These are phyloP conservation scores for Acleris sparsana DNA, from an alignment of 2,888 invertebrate genomes.

Conservation along the genomic window DNA sequence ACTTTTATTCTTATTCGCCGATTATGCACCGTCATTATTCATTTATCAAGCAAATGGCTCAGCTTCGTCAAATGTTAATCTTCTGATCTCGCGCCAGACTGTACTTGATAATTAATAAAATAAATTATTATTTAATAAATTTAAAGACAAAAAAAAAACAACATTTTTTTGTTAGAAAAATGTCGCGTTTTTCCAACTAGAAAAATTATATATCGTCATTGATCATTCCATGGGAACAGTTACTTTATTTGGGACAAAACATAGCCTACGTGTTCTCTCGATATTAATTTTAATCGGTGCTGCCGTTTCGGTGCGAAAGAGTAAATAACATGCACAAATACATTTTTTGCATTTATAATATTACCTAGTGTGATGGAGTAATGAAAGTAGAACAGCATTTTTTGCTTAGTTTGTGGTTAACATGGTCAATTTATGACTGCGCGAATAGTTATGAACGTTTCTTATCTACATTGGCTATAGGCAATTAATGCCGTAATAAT, in stretches of 20 bases:
- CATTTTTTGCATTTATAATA: neutral
- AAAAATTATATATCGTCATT: too few relatives aligned
- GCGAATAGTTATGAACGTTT: conserved; percentile 19
- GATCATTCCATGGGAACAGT: too few relatives aligned
- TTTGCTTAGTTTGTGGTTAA: neutral
- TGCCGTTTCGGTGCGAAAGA: too few relatives aligned
- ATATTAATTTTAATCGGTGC: too few relatives aligned
- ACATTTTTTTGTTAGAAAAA: too few relatives aligned
- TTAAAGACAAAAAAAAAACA: too few relatives aligned
- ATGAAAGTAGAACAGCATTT: neutral
- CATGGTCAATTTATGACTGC: conserved; percentile 16
- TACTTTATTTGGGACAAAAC: too few relatives aligned
- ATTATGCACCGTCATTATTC: conserved; percentile 60
- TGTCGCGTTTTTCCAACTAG: too few relatives aligned
- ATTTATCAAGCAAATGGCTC: conserved; percentile 70
- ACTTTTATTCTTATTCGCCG: conserved; percentile 48
- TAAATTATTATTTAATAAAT: too few relatives aligned
- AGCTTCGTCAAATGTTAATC: conserved; percentile 69
- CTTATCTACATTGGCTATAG: neutral
- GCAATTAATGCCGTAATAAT: conserved; percentile 3
- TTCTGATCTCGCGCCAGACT: conserved; percentile 53
- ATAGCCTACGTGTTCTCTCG: too few relatives aligned
- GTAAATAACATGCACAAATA: too few relatives aligned
- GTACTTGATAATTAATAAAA: conserved; percentile 56
- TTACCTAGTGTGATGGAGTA: neutral